Evolutionary conservation across 2,888 invertebrate genomes (phyloP), one percentile per base, ranked within the genome.

Genomic region (Baccha elongata): DNA sequence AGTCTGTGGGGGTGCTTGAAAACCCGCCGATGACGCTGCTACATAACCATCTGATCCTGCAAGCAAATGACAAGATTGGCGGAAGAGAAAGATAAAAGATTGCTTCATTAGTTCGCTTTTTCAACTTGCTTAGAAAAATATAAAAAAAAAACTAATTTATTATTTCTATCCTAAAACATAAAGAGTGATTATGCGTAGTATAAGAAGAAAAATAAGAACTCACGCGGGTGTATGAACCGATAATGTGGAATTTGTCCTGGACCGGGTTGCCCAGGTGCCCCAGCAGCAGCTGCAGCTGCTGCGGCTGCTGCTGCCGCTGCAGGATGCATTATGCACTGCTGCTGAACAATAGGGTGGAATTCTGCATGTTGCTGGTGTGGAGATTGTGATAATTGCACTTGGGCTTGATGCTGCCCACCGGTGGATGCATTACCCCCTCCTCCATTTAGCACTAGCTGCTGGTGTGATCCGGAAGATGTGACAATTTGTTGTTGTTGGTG

Each of bases 31-130:
- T 78, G 87, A 85, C 88, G 91, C 90, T 87, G 89, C 91, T 91
- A 92, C 90, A 88, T 88, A 89, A 89, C 87, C 89, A 88, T 89
- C 87, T 87, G 88, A 86, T 85, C 86, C 87, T 88, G 80, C 26
- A 58, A 84, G 35, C 58, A 67, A 74, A 76, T 73, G 10, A 26
- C 19, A 48, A 3, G 11, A 11, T 8, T 6, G 17, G 8, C 5
- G 2, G 10, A 32, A 19, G 8, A 29, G 10, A 29, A 40, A 29
- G 6, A 29, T 1, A 15, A 44, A 52, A 68, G 7, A 71, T 2
- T 62, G 55, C 64, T 21, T 83, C 72, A 78, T 83, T 67, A 83
- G 71, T 67, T 50, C 5, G 8, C 21, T n/a, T 15, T 32, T 23
- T 17, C 26, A 26, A 26, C 26, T n/a, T n/a, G n/a, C n/a, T 23